Base-by-base conservation (phyloP, 2,888 invertebrate species). In the Watsonalla binaria region DNA sequence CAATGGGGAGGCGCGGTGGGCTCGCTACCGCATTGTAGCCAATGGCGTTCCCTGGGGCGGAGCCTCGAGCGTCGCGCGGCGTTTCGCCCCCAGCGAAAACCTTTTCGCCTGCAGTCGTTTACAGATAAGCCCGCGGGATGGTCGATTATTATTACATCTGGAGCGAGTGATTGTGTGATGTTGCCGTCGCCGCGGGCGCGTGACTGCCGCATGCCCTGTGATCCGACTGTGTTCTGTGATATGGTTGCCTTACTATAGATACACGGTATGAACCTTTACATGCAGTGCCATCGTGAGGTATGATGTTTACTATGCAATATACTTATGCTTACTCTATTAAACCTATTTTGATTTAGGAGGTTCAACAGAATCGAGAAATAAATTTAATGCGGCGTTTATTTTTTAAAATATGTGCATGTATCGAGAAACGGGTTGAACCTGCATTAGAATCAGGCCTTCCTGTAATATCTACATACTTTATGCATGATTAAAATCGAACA, bases 231-330 rank as follows among this genome's bases (percentile, higher is more conserved):
- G 49, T 49, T 49, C 49, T 90, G 90, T 90, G 90, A 88, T 88
- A 88, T 87, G 84, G 82, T 84, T 86, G 89, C 90, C 88, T 89
- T 89, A 84, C 80, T 83, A 83, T 87, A 87, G 78, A 78, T 84
- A 82, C 75, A 72, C 79, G 76, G 70, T 74, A 90, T 90, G 90
- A 90, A 90, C 82, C 80, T 90, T 61, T 90, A 90, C 70, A 89
- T 90, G 90, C 90, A 90, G 88, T 90, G 90, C 72, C 90, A 90
- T 77, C 90, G 90, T 83, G 90, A 90, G 90, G 90, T 90, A 90
- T 84, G 88, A 47, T 57, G 52, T 7, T 55, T 51, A 46, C 39
- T 62, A 56, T 59, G 54, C 60, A 60, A 58, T 60, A 53, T 54
- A 35, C 15, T 6, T 24, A 24, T 50, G 5, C 11, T 0, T 13